Evolutionary conservation across 2,888 invertebrate species (phyloP).

Genomic region (Conchocele bisecta): DNA sequence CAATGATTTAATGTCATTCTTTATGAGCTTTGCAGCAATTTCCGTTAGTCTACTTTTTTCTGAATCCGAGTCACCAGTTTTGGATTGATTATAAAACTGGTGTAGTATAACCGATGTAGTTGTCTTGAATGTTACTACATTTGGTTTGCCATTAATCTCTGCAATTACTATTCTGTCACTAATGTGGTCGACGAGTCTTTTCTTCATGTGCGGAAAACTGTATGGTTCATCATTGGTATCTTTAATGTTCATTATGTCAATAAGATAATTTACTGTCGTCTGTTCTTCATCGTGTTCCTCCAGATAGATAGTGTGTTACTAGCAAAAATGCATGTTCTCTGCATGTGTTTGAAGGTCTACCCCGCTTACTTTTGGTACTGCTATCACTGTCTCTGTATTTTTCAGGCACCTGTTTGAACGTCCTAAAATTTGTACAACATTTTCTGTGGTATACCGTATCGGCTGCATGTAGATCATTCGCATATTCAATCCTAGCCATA

Average conservation of each 20-base stretch:
- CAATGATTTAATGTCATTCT: conserved; percentile 45
- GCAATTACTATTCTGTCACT: conserved; percentile 47
- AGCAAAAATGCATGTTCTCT: not conserved
- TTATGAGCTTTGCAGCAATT: conserved; percentile 53
- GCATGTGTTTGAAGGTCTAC: not conserved
- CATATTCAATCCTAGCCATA: conserved; percentile 9
- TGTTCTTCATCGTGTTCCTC: conserved; percentile 6
- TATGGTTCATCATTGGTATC: conserved; percentile 5
- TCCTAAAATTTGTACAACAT: conserved; percentile 14
- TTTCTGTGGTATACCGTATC: conserved; percentile 22
- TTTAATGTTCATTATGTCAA: not conserved
- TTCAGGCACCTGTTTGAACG: conserved; percentile 2
- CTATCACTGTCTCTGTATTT: not conserved
- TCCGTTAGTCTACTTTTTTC: conserved; percentile 41
- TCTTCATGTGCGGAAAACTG: conserved; percentile 31
- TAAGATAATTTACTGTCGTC: conserved; percentile 5
- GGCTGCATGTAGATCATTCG: conserved; percentile 9
- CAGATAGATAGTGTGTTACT: not conserved
- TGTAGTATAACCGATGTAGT: conserved; percentile 43
- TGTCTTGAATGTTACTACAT: conserved; percentile 41
- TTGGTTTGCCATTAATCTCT: conserved; percentile 41
- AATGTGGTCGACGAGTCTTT: conserved; percentile 37
- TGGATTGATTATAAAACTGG: conserved; percentile 18
- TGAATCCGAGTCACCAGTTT: conserved; percentile 19
- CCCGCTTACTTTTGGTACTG: not conserved